Evolutionary conservation across 1,140 invertebrate genomes (phyloP).

Genomic region (Drosophila simulans): DNA sequence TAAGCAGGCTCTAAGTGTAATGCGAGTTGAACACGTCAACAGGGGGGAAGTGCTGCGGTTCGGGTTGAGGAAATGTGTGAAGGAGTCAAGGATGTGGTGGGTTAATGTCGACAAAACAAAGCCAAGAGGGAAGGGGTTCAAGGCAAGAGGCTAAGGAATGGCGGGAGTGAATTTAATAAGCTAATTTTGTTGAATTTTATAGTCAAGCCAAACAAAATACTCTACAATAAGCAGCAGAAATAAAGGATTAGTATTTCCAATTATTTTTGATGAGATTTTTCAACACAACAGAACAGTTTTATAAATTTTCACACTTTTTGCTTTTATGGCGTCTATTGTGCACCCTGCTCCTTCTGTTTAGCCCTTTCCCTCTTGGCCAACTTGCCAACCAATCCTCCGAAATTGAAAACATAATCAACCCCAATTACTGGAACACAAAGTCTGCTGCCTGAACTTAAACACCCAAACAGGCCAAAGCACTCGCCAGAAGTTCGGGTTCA

Average conservation of each 20-base stretch:
- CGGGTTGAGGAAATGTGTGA: constrained; percentile 1
- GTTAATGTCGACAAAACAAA: background rate
- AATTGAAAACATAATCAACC: constrained; percentile 39
- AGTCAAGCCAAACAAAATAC: background rate
- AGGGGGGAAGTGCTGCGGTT: constrained; percentile 6
- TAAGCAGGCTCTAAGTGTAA: constrained; percentile 66
- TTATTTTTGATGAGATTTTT: too few relatives aligned
- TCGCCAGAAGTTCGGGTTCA: constrained; percentile 61
- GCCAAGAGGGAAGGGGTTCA: too few relatives aligned
- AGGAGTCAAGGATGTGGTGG: constrained; percentile 26
- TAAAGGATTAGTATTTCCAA: background rate
- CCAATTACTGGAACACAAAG: constrained; percentile 49
- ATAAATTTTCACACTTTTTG: background rate
- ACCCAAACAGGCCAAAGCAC: constrained; percentile 41
- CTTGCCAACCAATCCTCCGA: background rate
- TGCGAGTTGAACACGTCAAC: constrained; percentile 43
- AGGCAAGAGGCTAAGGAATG: background rate
- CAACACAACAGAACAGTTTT: background rate
- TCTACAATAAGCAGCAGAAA: too few relatives aligned
- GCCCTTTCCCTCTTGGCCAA: background rate
- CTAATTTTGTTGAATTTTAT: background rate
- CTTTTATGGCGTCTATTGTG: background rate
- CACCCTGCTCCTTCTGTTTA: background rate
- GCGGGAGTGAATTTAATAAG: background rate
- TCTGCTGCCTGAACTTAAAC: constrained; percentile 39